phyloP scores from a whole-genome alignment of 2,888 invertebrate species.

The Steinernema scapterisci region DNA sequence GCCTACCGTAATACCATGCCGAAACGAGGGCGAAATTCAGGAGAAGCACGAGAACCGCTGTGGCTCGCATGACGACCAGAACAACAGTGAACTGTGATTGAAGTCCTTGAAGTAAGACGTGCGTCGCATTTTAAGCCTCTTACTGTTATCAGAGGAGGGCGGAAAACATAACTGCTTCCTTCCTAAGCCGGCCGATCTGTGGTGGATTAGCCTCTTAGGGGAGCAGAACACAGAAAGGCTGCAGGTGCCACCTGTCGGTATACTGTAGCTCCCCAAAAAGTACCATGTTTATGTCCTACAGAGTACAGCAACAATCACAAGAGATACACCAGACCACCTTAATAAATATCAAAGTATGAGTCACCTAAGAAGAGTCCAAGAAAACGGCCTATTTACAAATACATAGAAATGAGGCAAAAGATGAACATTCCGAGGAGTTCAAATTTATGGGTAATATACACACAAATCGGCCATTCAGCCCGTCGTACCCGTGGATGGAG shows the following conservation, averaged over 20 bases:
- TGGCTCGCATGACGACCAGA: not conserved
- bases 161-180: too few relatives aligned
- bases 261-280: too few relatives aligned
- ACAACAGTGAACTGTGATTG: not conserved
- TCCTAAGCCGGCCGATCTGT: slow-evolving; percentile 11
- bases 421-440: too few relatives aligned
- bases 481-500: not conserved
- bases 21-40: not conserved
- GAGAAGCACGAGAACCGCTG: not conserved
- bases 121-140: slow-evolving; percentile 10
- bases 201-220: not conserved
- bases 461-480: not conserved
- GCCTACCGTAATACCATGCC: slow-evolving; percentile 28
- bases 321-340: not conserved
- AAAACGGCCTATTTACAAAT: too few relatives aligned
- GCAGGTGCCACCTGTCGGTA: too few relatives aligned
- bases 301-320: not conserved
- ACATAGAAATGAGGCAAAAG: too few relatives aligned
- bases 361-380: too few relatives aligned
- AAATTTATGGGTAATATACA: too few relatives aligned
- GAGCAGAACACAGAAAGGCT: not conserved
- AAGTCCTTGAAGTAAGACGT: not conserved
- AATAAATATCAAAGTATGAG: too few relatives aligned
- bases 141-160: not conserved
- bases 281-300: not conserved